Percentiles rank a stretch among this genome's conserved stretches.
These are phyloP conservation scores for Drosophila truncata DNA, from an alignment of 1,140 invertebrate genomes.

Conservation along the genomic window DNA sequence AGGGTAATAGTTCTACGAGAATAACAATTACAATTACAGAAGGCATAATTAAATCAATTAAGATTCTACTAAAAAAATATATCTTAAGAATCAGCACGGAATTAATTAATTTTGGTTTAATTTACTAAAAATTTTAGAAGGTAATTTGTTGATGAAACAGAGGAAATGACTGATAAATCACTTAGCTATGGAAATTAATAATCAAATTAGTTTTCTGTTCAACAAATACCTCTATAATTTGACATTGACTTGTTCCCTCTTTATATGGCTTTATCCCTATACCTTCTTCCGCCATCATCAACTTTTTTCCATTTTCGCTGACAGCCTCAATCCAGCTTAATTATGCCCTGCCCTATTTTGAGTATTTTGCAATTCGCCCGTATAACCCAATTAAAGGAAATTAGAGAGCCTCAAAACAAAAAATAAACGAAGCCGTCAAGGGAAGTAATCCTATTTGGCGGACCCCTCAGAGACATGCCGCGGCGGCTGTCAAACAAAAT, in stretches of 20 bases:
- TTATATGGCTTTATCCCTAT: background rate
- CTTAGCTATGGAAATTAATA: background rate
- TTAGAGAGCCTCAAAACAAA: conserved; percentile 32
- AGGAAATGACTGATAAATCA: background rate
- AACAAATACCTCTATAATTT: background rate
- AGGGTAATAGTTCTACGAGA: background rate
- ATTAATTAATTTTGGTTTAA: background rate
- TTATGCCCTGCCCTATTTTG: conserved; percentile 53
- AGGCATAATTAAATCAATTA: conserved; percentile 9
- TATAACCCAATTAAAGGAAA: conserved; percentile 61
- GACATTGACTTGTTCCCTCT: conserved; percentile 1
- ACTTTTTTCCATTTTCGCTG: conserved; percentile 16
- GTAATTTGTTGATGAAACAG: background rate
- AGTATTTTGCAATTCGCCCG: conserved; percentile 58
- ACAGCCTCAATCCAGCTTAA: conserved; percentile 24
- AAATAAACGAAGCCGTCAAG: conserved; percentile 36
- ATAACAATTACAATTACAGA: background rate
- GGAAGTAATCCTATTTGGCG: conserved; percentile 68
- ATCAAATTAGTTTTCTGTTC: background rate
- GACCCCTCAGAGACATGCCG: conserved; percentile 21
- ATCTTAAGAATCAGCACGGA: background rate
- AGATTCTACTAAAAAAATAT: background rate
- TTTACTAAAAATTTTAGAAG: background rate
- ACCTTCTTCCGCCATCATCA: conserved; percentile 19
- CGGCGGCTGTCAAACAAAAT: conserved; percentile 47